Evolutionary conservation across 1,140 invertebrate species (phyloP).

Genomic region (Bombus ignitus): DNA sequence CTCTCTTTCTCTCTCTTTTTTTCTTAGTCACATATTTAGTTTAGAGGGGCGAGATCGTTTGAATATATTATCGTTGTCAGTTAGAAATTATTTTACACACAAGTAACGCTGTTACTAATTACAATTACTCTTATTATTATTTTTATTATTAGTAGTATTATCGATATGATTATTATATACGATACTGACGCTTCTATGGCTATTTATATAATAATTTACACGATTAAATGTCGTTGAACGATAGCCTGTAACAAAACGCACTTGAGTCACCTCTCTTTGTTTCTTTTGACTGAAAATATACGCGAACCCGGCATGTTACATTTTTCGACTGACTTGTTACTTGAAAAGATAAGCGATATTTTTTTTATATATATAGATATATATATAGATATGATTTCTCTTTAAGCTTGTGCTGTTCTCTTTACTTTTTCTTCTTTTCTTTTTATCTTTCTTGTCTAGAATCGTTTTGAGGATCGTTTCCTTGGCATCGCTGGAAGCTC

Average conservation of each 20-base stretch:
- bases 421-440: background rate
- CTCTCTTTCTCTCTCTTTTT: background rate
- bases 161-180: constrained; percentile 20
- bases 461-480: background rate
- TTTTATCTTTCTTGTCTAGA: background rate
- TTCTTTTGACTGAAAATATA: background rate
- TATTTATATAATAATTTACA: constrained; percentile 26
- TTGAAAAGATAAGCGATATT: background rate
- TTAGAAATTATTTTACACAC: constrained; percentile 18
- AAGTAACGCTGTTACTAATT: constrained; percentile 27
- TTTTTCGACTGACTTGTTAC: constrained; percentile 1
- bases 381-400: background rate
- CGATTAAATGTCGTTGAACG: constrained; percentile 4
- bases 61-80: background rate
- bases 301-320: background rate
- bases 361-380: background rate
- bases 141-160: constrained; percentile 27
- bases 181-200: constrained; percentile 11
- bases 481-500: constrained; percentile 1
- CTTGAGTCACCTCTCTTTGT: background rate
- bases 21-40: background rate
- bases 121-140: constrained; percentile 9
- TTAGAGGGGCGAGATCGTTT: background rate
- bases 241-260: constrained; percentile 4
- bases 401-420: background rate